Base-by-base conservation (phyloP, 2,113 vertebrate genomes). In the Pteronura brasiliensis region DNA sequence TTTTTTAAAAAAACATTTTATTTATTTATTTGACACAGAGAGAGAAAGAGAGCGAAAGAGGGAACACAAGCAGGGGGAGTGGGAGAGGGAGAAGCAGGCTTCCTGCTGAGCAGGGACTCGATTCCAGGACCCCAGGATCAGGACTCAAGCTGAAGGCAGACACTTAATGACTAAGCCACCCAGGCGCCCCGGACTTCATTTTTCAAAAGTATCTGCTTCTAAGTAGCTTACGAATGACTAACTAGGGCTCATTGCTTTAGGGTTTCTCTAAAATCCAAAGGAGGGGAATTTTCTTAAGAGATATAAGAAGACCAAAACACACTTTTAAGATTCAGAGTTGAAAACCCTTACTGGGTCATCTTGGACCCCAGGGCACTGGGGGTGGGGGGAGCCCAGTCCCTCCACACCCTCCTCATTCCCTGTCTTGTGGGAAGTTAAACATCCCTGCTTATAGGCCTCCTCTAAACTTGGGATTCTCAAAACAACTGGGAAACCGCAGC, bases 311-410 rank as follows among this genome's bases (percentile, higher is more conserved):
- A 63, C 44, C 69, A 94, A 92, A 76, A 36, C 29, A 20, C 10
- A 31, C 18, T 57, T 76, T 88, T 25, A 90, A 69, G 57, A 59
- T n/a, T n/a, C 31, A 69, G 42, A 69, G 44, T 57, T 21, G 34
- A 93, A 65, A 90, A 23, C 63, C 31, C 4, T 83, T 55, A 63
- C 34, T 2, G 3, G 7, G 31, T 44, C n/a, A 36, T 72, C 79
- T 80, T 49, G 63, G n/a, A 57, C 12, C 61, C 12, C 4, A 57
- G 61, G 11, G 25, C 63, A 39, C 11, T 39, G 23, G 29, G 10
- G 0, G 18, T 0, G 9, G 23, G 2, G 9, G 34, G 7, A 47
- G 1, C 31, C 39, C 34, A n/a, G 17, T 6, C 15, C 49, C 39
- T 79, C 36, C 69, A 10, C 17, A 47, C 17, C 4, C 5, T 29